Percentiles rank a stretch among this genome's conserved stretches.
Conservation (phyloP, 2,888 invertebrate genomes). For the Atethmia centrago region DNA sequence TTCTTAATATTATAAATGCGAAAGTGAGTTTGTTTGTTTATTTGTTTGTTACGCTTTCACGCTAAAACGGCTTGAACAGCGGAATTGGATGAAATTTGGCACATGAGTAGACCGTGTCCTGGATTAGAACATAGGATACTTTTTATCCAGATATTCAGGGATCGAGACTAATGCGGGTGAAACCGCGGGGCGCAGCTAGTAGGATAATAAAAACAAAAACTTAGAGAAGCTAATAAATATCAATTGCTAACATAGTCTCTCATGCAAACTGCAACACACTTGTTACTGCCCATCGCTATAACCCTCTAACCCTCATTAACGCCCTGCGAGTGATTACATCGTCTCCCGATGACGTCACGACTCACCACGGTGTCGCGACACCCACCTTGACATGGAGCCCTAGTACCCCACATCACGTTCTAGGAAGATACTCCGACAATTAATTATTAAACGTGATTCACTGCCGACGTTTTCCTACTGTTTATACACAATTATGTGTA, state of each 20-base stretch:
- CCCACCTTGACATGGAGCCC: conserved; percentile 72
- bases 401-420: conserved; percentile 59
- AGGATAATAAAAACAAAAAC: not conserved
- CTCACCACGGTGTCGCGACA: conserved; percentile 33
- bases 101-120: too few relatives aligned
- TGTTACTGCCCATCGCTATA: not conserved
- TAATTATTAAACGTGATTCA: conserved; percentile 44
- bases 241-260: not conserved
- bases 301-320: not conserved
- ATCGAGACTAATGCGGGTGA: too few relatives aligned
- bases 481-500: conserved; percentile 14
- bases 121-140: too few relatives aligned
- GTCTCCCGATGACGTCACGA: conserved; percentile 37
- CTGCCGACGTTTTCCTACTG: conserved; percentile 47
- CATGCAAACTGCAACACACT: not conserved
- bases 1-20: too few relatives aligned
- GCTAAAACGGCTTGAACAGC: too few relatives aligned
- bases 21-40: too few relatives aligned
- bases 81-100: too few relatives aligned
- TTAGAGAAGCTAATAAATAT: not conserved
- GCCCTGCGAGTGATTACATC: conserved; percentile 7
- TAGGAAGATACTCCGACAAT: conserved; percentile 52
- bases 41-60: too few relatives aligned
- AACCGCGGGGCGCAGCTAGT: too few relatives aligned
- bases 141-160: too few relatives aligned